A percentile compares a stretch with the other conserved stretches of the same genome.
These are phyloP conservation scores for Rhinatrema bivittatum DNA, from an alignment of 2,797 vertebrate species.

Conservation along the genomic window DNA sequence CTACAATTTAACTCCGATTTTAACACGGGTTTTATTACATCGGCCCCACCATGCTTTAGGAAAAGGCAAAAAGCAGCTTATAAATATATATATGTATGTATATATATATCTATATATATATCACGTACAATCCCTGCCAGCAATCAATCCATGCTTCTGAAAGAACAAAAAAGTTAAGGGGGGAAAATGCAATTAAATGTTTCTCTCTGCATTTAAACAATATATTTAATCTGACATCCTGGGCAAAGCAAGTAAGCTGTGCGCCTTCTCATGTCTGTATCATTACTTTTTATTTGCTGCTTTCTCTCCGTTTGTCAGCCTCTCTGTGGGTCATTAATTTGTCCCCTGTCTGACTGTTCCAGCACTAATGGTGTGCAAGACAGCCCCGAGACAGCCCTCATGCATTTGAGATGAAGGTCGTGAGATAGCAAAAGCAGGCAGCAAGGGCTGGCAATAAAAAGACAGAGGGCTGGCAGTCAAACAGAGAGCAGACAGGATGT, in stretches of 20 bases:
- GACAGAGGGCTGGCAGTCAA: constrained; percentile 30
- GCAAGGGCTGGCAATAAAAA: constrained; percentile 37
- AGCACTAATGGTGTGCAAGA: constrained; percentile 12
- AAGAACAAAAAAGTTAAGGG: too few relatives aligned
- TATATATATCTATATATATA: too few relatives aligned
- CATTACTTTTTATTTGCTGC: constrained; percentile 24
- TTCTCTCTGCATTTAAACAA: neutral
- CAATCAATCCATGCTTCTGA: too few relatives aligned
- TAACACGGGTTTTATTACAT: too few relatives aligned
- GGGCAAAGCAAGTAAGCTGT: neutral
- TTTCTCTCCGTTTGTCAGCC: constrained; percentile 18
- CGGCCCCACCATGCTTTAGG: too few relatives aligned
- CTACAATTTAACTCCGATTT: too few relatives aligned
- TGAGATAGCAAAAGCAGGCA: constrained; percentile 24
- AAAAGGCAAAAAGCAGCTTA: too few relatives aligned
- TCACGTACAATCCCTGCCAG: too few relatives aligned
- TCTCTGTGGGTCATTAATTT: constrained; percentile 18
- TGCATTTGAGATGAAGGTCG: constrained; percentile 26
- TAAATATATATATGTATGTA: too few relatives aligned
- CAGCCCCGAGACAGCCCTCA: constrained; percentile 16
- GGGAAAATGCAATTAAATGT: too few relatives aligned
- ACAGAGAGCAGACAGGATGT: constrained; percentile 31
- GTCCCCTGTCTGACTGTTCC: constrained; percentile 3
- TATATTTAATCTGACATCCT: constrained; percentile 4
- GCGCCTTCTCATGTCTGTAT: constrained; percentile 13